These are phyloP conservation scores for Sitobion miscanthi DNA, from an alignment of 1,140 invertebrate species.

Conservation along the genomic window DNA sequence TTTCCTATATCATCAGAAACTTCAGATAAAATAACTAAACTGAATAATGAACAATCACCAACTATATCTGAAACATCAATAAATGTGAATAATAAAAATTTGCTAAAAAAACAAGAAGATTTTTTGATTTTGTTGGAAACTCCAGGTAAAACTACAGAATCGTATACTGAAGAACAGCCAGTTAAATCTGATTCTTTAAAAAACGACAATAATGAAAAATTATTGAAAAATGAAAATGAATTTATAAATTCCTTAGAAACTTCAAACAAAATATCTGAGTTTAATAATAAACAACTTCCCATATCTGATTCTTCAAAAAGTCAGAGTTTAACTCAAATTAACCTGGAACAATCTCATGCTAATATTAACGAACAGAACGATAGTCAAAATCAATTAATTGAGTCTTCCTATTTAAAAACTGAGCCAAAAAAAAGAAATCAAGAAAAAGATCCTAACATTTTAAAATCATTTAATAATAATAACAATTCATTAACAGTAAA, in stretches of 20 bases:
- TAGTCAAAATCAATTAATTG: background rate
- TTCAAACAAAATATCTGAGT: background rate
- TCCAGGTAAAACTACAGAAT: background rate
- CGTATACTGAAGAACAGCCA: background rate
- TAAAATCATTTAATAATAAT: constrained; percentile 23
- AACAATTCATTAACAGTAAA: constrained; percentile 15
- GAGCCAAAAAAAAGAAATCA: background rate
- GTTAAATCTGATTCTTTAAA: background rate
- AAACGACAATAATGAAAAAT: background rate
- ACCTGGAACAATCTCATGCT: background rate
- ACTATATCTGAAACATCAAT: background rate
- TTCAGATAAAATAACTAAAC: background rate
- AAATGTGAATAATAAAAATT: background rate
- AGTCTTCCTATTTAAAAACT: background rate
- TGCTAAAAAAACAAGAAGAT: background rate
- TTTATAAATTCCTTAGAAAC: background rate
- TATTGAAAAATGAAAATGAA: background rate
- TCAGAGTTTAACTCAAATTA: background rate
- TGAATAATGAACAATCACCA: background rate
- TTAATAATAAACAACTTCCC: background rate
- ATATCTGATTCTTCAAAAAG: background rate
- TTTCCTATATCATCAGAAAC: background rate
- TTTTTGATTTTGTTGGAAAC: background rate
- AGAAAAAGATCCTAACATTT: constrained; percentile 7
- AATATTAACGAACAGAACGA: background rate